A percentile compares a stretch with the other conserved stretches of the same genome.
Evolutionary conservation across 2,888 invertebrate genomes (phyloP).

Genomic region (Melanotus villosus): DNA sequence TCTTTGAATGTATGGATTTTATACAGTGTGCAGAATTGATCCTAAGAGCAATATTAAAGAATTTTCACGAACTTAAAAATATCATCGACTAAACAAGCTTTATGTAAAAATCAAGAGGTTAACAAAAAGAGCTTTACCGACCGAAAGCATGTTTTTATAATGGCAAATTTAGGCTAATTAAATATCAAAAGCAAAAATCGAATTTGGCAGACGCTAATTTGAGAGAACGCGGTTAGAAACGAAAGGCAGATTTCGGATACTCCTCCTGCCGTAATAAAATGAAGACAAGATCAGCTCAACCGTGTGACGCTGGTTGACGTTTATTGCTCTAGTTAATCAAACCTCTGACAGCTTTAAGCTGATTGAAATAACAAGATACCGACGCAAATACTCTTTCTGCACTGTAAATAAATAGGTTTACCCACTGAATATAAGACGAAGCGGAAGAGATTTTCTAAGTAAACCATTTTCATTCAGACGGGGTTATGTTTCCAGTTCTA

Average conservation of each 20-base stretch:
- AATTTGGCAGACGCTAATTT: conserved; percentile 17
- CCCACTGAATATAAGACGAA: conserved; percentile 2
- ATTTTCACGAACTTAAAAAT: conserved; percentile 20
- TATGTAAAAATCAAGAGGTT: neutral
- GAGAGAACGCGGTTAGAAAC: conserved; percentile 2
- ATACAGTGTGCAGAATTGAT: conserved; percentile 17
- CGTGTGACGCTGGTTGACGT: conserved; percentile 29
- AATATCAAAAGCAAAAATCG: neutral
- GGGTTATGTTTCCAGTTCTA: neutral
- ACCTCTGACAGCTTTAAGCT: conserved; percentile 36
- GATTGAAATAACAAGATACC: conserved; percentile 38
- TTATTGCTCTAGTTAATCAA: conserved; percentile 37
- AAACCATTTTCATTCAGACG: neutral
- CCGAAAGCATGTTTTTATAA: neutral
- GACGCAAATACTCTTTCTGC: conserved; percentile 27
- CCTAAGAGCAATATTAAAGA: conserved; percentile 33
- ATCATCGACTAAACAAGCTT: conserved; percentile 10
- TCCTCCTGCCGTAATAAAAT: conserved; percentile 13
- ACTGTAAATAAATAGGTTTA: conserved; percentile 29
- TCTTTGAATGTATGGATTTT: conserved; percentile 30
- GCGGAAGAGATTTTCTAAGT: conserved; percentile 5
- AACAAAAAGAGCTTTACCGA: neutral
- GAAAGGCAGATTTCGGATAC: conserved; percentile 4
- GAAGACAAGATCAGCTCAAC: conserved; percentile 27
- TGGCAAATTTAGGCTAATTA: neutral